Percentiles rank a stretch among this genome's conserved stretches.
phyloP scores from a whole-genome alignment of 2,888 invertebrate genomes.

The Luperina nickerlii region DNA sequence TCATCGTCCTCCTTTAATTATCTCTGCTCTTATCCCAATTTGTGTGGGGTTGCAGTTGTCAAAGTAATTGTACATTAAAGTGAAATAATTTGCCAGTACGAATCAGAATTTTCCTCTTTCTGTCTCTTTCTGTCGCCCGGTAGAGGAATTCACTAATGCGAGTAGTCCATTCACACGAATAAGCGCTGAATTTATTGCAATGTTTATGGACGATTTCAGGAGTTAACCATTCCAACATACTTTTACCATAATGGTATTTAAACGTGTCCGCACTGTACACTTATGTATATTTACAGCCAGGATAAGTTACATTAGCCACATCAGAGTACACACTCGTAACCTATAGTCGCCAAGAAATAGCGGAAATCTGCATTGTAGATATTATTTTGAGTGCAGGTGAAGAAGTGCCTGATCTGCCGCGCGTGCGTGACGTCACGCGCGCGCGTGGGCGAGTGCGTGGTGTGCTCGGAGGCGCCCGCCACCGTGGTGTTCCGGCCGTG shows the following conservation, averaged over 20 bases:
- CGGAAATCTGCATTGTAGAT: neutral
- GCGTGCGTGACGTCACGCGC: constrained; percentile 33
- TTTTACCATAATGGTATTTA: neutral
- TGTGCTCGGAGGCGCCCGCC: constrained; percentile 98
- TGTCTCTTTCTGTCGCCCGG: neutral
- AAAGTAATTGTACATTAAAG: neutral
- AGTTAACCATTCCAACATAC: neutral
- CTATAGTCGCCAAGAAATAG: neutral
- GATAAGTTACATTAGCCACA: neutral
- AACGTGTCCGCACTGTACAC: neutral
- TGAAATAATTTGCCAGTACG: neutral
- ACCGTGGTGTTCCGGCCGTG: constrained; percentile 98
- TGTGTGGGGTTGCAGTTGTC: neutral
- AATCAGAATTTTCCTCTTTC: neutral
- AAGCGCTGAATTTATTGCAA: neutral
- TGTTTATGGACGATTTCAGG: neutral
- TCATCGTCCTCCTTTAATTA: neutral
- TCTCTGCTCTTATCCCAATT: neutral
- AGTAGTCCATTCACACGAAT: neutral
- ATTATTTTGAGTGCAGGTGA: constrained; percentile 90
- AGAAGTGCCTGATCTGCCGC: constrained; percentile 98
- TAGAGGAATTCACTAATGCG: neutral
- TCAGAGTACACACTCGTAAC: neutral
- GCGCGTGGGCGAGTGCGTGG: constrained; percentile 98
- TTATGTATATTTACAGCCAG: neutral